Evolutionary conservation across 2,113 vertebrate species (phyloP), one percentile per base, ranked within the genome.

Genomic region (Polyodon spathula): DNA sequence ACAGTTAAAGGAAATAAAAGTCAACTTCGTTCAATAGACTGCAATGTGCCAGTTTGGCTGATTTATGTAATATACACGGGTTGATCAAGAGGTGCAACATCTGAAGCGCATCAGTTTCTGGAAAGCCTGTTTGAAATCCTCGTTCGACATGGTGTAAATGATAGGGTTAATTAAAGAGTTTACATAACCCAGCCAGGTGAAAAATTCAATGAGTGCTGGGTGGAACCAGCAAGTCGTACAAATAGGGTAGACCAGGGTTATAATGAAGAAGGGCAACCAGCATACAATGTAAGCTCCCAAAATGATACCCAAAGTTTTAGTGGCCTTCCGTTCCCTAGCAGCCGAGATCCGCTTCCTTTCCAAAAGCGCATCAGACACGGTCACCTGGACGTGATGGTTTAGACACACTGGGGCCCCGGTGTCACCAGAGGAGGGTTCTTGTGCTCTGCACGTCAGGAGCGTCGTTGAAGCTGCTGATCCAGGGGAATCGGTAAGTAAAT

Each of bases 191-290:
- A 97, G 73, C 94, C 94, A 97, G 0, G 93, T 97, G 77, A 96
- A 97, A 5, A 92, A 81, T 78, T 96, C 93, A 63, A 92, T 83
- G 1, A 97, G 68, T 61, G 89, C 84, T 2, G 83, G 88, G 68
- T 89, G 85, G 69, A 90, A 80, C 79, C 83, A 87, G 74, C 93
- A 97, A 15, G 90, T 78, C 37, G 80, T 82, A 70, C 94, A 97
- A 63, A 92, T 83, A 4, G 92, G 85, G 37, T 92, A 82, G 14
- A 97, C 73, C 1, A 97, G 71, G 0, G 91, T 89, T 75, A 95
- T 93, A 71, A 97, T 96, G 84, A 97, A 97, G 79, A 97, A 97
- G 48, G 95, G 95, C 58, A 97, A 85, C 95, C 95, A 97, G 66
- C 95, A 97, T n/a, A 96, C 79, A 61, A 97, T 97, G 73, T 96